Evolutionary conservation across 2,113 vertebrate species (phyloP), one percentile per base, ranked within the genome.

Genomic region (Phoxinus phoxinus): DNA sequence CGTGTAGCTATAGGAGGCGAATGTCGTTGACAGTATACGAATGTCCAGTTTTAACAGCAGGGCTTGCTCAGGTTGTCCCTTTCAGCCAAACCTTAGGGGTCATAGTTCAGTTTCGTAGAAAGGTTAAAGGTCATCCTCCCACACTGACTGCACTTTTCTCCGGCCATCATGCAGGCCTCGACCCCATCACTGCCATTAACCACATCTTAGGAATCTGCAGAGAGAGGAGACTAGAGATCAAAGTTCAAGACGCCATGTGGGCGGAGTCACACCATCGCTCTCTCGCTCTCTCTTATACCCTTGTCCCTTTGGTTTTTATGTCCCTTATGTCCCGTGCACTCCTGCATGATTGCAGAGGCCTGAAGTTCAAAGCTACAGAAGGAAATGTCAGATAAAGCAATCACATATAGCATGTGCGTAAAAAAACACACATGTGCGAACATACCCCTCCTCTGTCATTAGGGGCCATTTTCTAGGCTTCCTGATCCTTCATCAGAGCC

Each of bases 401-500:
- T 61, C 25, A 37, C 13, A 11, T 65, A 65, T 77, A 67, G 2
- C 61, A 77, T 41, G 41, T 59, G 4, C 56, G 41, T 69, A 74
- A 81, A 82, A 82, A 86, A 89, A 87, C 80, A 88, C 65, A 86
- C 4, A 65, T 25, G 7, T 81, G 27, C 21, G 8, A 25, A 67
- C 87, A 83, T 61, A 88, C 73, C 83, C 87, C 69, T 88, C 27
- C 27, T 83, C 87, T 86, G 89, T 93, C 90, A 93, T 93, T 91
- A 91, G 87, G 90, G 90, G 85, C 91, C 88, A 92, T 93, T 94
- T 93, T 89, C 91, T 91, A 84, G 81, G 87, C 85, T 93, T 94
- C 92, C 93, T 91, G 90, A 85, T 89, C 87, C 88, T 90, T 91
- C 86, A 88, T 85, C 88, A 27, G 75, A 1, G 53, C 80, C 77